These are phyloP conservation scores for Drosophila mercatorum DNA, from an alignment of 2,888 invertebrate species.

Conservation along the genomic window DNA sequence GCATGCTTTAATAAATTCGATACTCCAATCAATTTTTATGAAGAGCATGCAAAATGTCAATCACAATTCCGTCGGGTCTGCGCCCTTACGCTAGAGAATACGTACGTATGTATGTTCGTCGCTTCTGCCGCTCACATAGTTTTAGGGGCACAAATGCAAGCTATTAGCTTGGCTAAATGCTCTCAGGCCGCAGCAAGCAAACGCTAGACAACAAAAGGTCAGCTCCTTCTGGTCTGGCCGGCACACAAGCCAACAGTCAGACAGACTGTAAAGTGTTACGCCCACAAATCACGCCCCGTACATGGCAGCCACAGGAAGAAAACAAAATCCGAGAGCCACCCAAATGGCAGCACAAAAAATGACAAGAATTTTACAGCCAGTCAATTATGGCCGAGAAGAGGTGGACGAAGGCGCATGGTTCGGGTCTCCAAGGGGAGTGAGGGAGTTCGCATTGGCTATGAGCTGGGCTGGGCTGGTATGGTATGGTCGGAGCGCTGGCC, in stretches of 20 bases:
- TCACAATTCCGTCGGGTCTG: constrained; percentile 23
- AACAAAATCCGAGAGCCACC: constrained; percentile 31
- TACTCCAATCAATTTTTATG: background rate
- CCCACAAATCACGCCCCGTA: constrained; percentile 75
- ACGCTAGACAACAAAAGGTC: constrained; percentile 74
- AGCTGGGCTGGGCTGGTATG: constrained; percentile 17
- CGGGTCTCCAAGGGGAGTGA: background rate
- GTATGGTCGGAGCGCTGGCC: constrained; percentile 11
- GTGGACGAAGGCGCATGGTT: constrained; percentile 16
- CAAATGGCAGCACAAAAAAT: constrained; percentile 61
- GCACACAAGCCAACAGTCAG: constrained; percentile 2
- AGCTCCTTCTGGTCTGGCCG: constrained; percentile 25
- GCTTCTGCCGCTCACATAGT: constrained; percentile 29
- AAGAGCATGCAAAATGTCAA: constrained; percentile 36
- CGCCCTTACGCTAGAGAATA: background rate
- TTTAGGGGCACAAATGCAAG: constrained; percentile 41
- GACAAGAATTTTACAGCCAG: constrained; percentile 77
- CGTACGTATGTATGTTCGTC: background rate
- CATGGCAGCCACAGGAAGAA: constrained; percentile 53
- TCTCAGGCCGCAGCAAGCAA: constrained; percentile 52
- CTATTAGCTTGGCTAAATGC: constrained; percentile 69
- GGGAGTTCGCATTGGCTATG: background rate
- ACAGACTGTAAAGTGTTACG: constrained; percentile 67
- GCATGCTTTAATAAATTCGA: background rate
- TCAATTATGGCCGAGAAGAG: constrained; percentile 67